These are phyloP conservation scores for Corvus moneduloides DNA, from an alignment of 2,113 vertebrate species.

Conservation along the genomic window DNA sequence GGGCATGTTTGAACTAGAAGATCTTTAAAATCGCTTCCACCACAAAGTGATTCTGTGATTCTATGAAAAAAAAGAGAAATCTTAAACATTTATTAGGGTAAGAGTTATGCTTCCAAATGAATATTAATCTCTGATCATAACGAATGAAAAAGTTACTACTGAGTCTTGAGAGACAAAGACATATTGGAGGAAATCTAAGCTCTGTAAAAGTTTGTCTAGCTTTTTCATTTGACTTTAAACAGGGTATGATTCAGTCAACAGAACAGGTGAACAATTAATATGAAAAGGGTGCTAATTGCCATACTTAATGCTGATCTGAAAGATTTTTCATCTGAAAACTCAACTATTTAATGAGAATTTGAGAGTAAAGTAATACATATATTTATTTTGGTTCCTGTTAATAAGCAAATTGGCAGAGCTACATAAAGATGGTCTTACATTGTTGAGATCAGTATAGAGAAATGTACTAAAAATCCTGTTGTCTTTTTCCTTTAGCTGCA, in stretches of 20 bases:
- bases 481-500: background rate
- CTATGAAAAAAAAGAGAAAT: background rate
- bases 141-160: background rate
- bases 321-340: background rate
- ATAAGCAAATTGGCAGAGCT: background rate
- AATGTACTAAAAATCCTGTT: background rate
- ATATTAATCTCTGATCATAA: background rate
- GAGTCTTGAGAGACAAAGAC: background rate
- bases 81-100: background rate
- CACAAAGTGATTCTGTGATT: background rate
- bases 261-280: background rate
- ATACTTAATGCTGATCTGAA: background rate
- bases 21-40: background rate
- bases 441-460: background rate
- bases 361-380: background rate
- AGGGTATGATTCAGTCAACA: background rate
- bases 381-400: background rate
- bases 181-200: background rate
- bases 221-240: background rate
- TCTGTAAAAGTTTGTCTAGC: background rate
- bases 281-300: background rate
- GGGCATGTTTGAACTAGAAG: rapidly evolving
- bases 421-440: background rate
- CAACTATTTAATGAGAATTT: background rate
- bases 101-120: background rate